These are phyloP conservation scores for Trachythela sp. DNA, from an alignment of 64 coral and sea anemone genomes.

Conservation along the genomic window DNA sequence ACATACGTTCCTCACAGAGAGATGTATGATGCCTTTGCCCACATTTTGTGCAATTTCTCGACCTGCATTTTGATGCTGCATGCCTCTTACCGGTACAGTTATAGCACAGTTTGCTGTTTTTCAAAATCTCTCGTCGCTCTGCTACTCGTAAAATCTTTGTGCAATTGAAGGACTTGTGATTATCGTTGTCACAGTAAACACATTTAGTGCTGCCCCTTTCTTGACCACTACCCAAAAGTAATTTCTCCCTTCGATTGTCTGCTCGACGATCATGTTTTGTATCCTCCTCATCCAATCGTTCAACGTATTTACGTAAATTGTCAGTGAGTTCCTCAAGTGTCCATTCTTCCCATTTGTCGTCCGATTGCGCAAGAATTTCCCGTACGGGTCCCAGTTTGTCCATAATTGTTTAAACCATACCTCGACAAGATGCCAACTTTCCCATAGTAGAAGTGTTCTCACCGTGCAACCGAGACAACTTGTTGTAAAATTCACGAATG, in stretches of 20 bases:
- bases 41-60: not conserved
- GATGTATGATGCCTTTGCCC: not conserved
- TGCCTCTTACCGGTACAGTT: not conserved
- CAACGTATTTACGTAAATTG: not conserved
- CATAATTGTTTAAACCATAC: not conserved
- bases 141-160: not conserved
- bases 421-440: not conserved
- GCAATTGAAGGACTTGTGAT: not conserved
- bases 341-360: conserved; percentile 1
- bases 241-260: not conserved
- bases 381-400: not conserved
- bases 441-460: not conserved
- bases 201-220: too few relatives aligned
- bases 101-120: not conserved
- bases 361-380: not conserved
- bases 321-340: not conserved
- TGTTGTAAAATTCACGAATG: conserved; percentile 17
- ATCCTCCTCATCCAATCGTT: not conserved
- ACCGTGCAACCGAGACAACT: not conserved
- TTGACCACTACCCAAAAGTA: too few relatives aligned
- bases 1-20: not conserved
- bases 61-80: not conserved
- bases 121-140: not conserved
- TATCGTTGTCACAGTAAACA: too few relatives aligned
- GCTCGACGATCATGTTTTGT: not conserved